A percentile compares a stretch with the other conserved stretches of the same genome.
Conservation (phyloP, 2,113 vertebrate genomes). For the Dipodomys stephensi region DNA sequence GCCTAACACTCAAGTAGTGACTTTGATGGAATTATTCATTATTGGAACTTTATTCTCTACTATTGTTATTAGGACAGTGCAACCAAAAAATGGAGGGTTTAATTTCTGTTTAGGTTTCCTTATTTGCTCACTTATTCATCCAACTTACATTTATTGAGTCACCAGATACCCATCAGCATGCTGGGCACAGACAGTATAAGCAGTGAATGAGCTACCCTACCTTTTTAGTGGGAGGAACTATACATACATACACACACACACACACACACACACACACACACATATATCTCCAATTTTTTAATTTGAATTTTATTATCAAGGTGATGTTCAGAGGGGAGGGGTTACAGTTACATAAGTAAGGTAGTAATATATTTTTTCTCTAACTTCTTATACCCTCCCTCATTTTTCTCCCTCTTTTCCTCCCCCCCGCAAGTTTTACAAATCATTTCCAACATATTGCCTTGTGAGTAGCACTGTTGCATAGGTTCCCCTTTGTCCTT, state of each 20-base stretch:
- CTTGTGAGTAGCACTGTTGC: too few species aligned
- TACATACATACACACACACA: not conserved
- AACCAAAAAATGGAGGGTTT: not conserved
- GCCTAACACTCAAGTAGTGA: slow-evolving; percentile 10
- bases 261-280: not conserved
- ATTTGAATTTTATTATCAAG: too few species aligned
- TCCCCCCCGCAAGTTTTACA: too few species aligned
- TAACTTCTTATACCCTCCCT: too few species aligned
- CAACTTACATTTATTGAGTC: not conserved
- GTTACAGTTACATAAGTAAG: too few species aligned
- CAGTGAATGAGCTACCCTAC: not conserved
- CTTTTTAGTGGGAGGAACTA: slow-evolving; percentile 31
- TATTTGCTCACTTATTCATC: slow-evolving; percentile 17
- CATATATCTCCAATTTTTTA: too few species aligned
- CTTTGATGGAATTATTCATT: not conserved
- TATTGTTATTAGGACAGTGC: not conserved
- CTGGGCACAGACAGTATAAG: not conserved
- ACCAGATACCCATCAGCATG: not conserved
- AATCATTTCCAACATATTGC: too few species aligned
- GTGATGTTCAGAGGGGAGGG: too few species aligned
- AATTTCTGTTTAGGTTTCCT: not conserved
- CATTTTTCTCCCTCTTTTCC: too few species aligned
- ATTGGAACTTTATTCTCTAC: not conserved
- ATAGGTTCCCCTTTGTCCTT: too few species aligned
- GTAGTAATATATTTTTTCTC: too few species aligned